Base-by-base conservation (phyloP, 2,113 vertebrate species). In the Zootoca vivipara region DNA sequence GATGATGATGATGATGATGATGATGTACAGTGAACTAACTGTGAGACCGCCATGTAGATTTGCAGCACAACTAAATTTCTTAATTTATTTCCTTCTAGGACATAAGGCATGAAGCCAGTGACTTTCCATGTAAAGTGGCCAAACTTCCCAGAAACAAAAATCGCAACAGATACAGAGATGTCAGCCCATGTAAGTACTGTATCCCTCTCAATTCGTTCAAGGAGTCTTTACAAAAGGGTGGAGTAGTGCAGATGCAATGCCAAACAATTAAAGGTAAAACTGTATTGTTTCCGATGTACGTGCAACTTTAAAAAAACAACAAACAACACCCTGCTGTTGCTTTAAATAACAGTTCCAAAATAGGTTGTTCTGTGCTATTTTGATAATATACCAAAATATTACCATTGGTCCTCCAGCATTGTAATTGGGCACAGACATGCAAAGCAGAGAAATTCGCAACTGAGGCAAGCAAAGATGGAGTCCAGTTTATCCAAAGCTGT, bases 131-230 rank as follows among this genome's bases (percentile, higher is more conserved):
- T 92, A 98, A 97, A 97, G 95, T 98, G 95, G 98, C 99, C 93
- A 99, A 99, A 96, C 96, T 98, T 95, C 98, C 98, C 13, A 98
- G 98, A 96, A 99, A 99, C 96, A 99, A 99, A 97, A 98, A 92
- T 91, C 98, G 98, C 95, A 99, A 99, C 95, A 98, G 99, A 95
- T 99, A 99, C 97, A 97, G 99, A 97, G 99, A 99, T 92, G 99
- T 99, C 94, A 99, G 98, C 92, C 99, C 99, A 77, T 99, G 99
- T 99, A 95, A 98, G 99, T 98, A 93, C 75, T 35, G 15, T 83
- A 85, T 46, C 88, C 78, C 86, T 92, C 56, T 80, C 83, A 30
- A 15, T 89, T 91, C 84, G 88, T 79, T 75, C 2, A 56, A 86
- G n/a, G 18, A 9, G 10, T 52, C 52, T 74, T 84, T 84, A 70